Evolutionary conservation across 2,888 invertebrate species (phyloP).

Genomic region (Colletes collaris): DNA sequence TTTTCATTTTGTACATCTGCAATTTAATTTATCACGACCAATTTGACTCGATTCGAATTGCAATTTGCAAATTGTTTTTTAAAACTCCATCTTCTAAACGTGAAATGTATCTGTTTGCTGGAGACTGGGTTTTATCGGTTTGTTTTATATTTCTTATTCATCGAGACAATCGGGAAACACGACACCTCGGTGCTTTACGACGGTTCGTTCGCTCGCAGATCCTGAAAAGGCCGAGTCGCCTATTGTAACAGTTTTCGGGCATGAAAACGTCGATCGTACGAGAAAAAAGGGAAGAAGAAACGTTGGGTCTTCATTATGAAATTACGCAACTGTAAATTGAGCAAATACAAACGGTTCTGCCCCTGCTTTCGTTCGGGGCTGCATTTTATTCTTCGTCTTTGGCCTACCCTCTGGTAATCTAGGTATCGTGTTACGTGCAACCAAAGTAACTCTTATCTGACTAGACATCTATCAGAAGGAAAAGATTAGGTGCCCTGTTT

Average conservation of each 20-base stretch:
- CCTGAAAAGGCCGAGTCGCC: constrained; percentile 64
- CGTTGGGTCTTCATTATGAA: constrained; percentile 77
- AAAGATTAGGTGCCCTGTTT: constrained; percentile 32
- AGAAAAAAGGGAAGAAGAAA: constrained; percentile 69
- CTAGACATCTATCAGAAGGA: constrained; percentile 76
- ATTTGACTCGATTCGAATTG: not conserved
- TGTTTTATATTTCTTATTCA: constrained; percentile 61
- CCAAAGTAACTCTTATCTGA: constrained; percentile 76
- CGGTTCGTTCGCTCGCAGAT: constrained; percentile 73
- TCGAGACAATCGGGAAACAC: constrained; percentile 72
- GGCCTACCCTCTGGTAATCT: constrained; percentile 51
- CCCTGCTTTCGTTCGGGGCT: constrained; percentile 69
- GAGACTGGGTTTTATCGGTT: constrained; percentile 26
- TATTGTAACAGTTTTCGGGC: constrained; percentile 57
- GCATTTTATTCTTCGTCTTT: constrained; percentile 68
- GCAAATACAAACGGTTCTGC: constrained; percentile 78
- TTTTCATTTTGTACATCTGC: too few relatives aligned
- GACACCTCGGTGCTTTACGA: constrained; percentile 73
- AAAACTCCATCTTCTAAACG: not conserved
- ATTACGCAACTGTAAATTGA: constrained; percentile 82
- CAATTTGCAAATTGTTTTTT: not conserved
- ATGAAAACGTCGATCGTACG: constrained; percentile 54
- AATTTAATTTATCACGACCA: too few relatives aligned
- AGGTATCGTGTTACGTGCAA: constrained; percentile 75
- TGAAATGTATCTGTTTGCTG: constrained; percentile 12